Percentiles rank a stretch among this genome's conserved stretches.
Conservation (phyloP, 2,888 invertebrate species). For the Nymphalis polychloros region DNA sequence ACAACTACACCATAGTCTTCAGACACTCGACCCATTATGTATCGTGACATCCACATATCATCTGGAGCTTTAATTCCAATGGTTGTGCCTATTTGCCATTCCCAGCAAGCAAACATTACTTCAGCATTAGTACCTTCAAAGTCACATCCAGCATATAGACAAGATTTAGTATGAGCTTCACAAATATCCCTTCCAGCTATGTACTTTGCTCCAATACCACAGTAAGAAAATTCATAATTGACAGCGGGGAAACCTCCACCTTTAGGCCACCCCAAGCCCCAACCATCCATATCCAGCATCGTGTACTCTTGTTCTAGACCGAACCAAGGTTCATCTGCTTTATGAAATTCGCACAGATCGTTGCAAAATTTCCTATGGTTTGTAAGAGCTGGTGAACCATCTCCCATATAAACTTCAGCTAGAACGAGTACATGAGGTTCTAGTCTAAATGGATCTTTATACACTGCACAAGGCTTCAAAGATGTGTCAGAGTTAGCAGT, state of each 20-base stretch:
- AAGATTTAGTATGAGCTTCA: slow-evolving; percentile 91
- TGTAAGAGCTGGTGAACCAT: slow-evolving; percentile 86
- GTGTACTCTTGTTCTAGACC: slow-evolving; percentile 97
- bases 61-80: slow-evolving; percentile 91
- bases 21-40: slow-evolving; percentile 89
- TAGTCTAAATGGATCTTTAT: slow-evolving; percentile 93
- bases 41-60: slow-evolving; percentile 93
- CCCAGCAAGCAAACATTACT: slow-evolving; percentile 97
- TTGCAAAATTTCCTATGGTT: slow-evolving; percentile 88
- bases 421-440: slow-evolving; percentile 94
- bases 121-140: slow-evolving; percentile 98
- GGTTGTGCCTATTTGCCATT: slow-evolving; percentile 94
- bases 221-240: slow-evolving; percentile 94
- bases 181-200: slow-evolving; percentile 95
- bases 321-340: slow-evolving; percentile 90
- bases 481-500: slow-evolving; percentile 93
- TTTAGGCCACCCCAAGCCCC: slow-evolving; percentile 96
- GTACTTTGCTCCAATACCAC: slow-evolving; percentile 96
- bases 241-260: slow-evolving; percentile 93
- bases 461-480: slow-evolving; percentile 92
- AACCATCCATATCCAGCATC: slow-evolving; percentile 91
- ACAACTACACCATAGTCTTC: slow-evolving; percentile 91
- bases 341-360: slow-evolving; percentile 86
- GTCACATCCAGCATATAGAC: slow-evolving; percentile 95
- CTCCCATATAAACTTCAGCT: slow-evolving; percentile 89